Evolutionary conservation across 2,113 vertebrate genomes (phyloP).

Genomic region (Erinaceus europaeus): DNA sequence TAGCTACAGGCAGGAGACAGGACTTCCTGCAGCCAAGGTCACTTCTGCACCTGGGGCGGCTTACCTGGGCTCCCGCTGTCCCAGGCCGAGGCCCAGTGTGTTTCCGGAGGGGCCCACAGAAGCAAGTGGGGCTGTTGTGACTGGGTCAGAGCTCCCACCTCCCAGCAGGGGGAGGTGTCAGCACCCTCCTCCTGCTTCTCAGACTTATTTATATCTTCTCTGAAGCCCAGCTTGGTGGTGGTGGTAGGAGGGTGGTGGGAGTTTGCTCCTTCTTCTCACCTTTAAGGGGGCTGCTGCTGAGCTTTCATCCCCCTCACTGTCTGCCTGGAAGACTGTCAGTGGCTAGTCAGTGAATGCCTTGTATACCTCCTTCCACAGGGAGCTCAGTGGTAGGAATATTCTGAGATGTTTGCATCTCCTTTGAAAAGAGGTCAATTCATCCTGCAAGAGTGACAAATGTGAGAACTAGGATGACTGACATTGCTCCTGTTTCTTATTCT

Average conservation of each 20-base stretch:
- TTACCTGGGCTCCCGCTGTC: slow-evolving; percentile 67
- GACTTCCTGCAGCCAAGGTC: slow-evolving; percentile 59
- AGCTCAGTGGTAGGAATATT: not conserved
- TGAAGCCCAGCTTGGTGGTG: not conserved
- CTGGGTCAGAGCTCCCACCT: not conserved
- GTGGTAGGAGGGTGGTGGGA: rapidly evolving
- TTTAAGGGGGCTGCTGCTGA: not conserved
- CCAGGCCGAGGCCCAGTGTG: not conserved
- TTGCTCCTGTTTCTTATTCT: not conserved
- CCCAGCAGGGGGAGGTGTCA: not conserved
- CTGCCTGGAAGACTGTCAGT: not conserved
- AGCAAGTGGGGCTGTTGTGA: slow-evolving; percentile 2
- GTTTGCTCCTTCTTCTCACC: not conserved
- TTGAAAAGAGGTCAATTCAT: not conserved
- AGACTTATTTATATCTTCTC: not conserved
- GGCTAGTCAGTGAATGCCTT: not conserved
- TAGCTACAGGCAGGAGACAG: slow-evolving; percentile 51
- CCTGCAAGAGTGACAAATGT: not conserved
- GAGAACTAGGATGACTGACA: too few species aligned
- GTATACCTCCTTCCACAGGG: not conserved
- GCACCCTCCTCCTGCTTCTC: not conserved
- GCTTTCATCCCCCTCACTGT: not conserved
- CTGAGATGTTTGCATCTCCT: not conserved
- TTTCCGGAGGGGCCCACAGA: slow-evolving; percentile 16
- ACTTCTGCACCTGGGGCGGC: slow-evolving; percentile 63